Base-by-base conservation (phyloP, 2,888 invertebrate species). In the Apotomis betuletana region DNA sequence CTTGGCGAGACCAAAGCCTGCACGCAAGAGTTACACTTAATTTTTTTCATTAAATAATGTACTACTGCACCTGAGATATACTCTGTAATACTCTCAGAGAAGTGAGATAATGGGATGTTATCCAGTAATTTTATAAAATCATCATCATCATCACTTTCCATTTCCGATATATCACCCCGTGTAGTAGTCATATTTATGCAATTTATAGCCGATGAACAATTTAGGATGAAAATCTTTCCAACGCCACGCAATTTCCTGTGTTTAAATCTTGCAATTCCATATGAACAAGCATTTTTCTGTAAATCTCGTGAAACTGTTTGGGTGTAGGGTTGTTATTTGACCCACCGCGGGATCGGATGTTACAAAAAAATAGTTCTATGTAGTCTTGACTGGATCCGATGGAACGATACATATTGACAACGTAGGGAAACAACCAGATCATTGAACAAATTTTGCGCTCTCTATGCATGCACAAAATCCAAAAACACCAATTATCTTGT, bases 41-140 rank as follows among this genome's bases (percentile, higher is more conserved):
- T 67, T 52, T 52, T 55, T 51, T 60, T 67, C 9, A 38, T 55
- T 63, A 74, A 46, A 6, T 58, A 62, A 63, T 60, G 62, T 12
- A 55, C 62, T 10, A 70, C 67, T 5, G 44, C 59, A 10, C 70
- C 75, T 62, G 67, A 49, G 10, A 74, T 74, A 57, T 70, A 68
- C 46, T 70, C 68, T 12, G 70, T 64, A 9, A 68, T 65, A 46
- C 27, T 65, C n/a, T 57, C 57, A 27, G 70, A 46, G 52, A 74
- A 74, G 5, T 62, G 13, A n/a, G 74, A 70, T 5, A 74, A 12
- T n/a, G 55, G 57, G 12, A 61, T 67, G 10, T 60, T 36, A 27
- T 27, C 27, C 8, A 36, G 36, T 5, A 6, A 4, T 4, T 57
- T 27, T 57, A 10, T 57, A 44, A 44, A 44, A 44, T 44, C 44